A percentile compares a stretch with the other conserved stretches of the same genome.
phyloP scores from a whole-genome alignment of 2,888 invertebrate species.

The Tetragonisca angustula region DNA sequence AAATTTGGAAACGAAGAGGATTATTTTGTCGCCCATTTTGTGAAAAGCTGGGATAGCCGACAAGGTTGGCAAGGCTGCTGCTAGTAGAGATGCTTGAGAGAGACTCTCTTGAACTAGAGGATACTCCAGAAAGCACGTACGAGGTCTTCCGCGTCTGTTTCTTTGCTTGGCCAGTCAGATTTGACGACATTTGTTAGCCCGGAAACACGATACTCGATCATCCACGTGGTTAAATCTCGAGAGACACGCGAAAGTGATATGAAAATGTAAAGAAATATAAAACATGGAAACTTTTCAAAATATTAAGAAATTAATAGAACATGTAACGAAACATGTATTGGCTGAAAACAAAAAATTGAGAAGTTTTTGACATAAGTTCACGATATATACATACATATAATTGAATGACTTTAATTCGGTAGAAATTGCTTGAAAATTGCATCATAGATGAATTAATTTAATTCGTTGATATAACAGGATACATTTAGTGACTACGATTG shows the following conservation, averaged over 20 bases:
- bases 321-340: background rate
- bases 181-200: constrained; percentile 60
- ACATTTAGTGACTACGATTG: constrained; percentile 33
- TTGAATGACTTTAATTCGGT: background rate
- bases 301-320: background rate
- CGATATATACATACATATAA: background rate
- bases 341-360: background rate
- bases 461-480: background rate
- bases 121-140: constrained; percentile 64
- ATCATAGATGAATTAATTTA: background rate
- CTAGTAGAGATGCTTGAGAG: constrained; percentile 43
- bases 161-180: constrained; percentile 62
- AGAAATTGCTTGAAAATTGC: background rate
- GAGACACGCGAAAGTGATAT: background rate
- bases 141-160: constrained; percentile 57
- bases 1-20: constrained; percentile 27
- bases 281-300: background rate
- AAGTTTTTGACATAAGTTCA: no score
- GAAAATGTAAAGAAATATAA: background rate
- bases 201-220: constrained; percentile 57
- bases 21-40: constrained; percentile 38
- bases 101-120: constrained; percentile 60
- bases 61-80: constrained; percentile 41
- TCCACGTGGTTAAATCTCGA: constrained; percentile 43
- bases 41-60: constrained; percentile 27